A percentile compares a stretch with the other conserved stretches of the same genome.
Evolutionary conservation across 92 coral and sea anemone species (phyloP).

Genomic region (Heteractis magnifica): DNA sequence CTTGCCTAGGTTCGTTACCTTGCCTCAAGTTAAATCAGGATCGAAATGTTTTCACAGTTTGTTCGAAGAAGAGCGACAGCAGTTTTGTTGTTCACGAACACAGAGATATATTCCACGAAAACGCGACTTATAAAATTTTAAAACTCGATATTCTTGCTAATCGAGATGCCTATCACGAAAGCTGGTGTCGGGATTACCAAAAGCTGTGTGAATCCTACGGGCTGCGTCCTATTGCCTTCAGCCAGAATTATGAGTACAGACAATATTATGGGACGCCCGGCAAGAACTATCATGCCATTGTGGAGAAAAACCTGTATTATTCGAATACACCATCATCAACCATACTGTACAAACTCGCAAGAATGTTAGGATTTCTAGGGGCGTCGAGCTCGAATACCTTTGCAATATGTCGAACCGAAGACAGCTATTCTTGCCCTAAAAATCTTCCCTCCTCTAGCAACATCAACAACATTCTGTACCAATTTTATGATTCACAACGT

Average conservation of each 20-base stretch:
- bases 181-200: slow-evolving; percentile 62
- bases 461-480: not conserved
- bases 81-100: slow-evolving; percentile 43
- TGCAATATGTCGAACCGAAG: slow-evolving; percentile 14
- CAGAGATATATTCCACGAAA: slow-evolving; percentile 18
- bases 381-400: slow-evolving; percentile 37
- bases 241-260: slow-evolving; percentile 13
- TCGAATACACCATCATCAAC: not conserved
- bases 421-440: slow-evolving; percentile 13
- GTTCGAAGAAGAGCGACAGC: slow-evolving; percentile 43
- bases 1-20: slow-evolving; percentile 39
- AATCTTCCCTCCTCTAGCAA: slow-evolving; percentile 1
- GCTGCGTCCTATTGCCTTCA: slow-evolving; percentile 49
- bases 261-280: not conserved
- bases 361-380: slow-evolving; percentile 16
- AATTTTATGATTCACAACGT: not conserved
- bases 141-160: slow-evolving; percentile 1
- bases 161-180: slow-evolving; percentile 37
- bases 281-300: slow-evolving; percentile 15
- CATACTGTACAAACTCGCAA: slow-evolving; percentile 16
- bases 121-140: slow-evolving; percentile 33
- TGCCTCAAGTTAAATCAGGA: slow-evolving; percentile 26
- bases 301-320: slow-evolving; percentile 19
- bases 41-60: slow-evolving; percentile 35
- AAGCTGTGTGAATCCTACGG: slow-evolving; percentile 63